Evolutionary conservation across 2,113 vertebrate species (phyloP), one percentile per base, ranked within the genome.

Genomic region (Callocephalon fimbriatum): DNA sequence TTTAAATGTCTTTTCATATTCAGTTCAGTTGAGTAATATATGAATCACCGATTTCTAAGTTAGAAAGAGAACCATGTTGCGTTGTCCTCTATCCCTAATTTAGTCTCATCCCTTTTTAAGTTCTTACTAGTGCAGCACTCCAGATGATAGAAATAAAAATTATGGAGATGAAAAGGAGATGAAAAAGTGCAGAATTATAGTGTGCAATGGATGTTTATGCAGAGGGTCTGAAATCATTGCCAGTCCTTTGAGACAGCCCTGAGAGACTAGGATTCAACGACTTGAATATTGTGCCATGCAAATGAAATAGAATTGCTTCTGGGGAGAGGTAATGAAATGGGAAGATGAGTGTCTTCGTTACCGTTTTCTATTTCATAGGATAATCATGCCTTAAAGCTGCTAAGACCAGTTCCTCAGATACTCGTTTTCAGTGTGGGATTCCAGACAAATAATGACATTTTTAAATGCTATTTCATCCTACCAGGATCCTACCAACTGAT

Each of bases 361-460:
- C 32, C 38, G 78, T 96, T 96, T 96, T 81, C 76, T 88, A 38
- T 94, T 94, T 93, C 87, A 85, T 50, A 81, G 72, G 67, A 86
- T 84, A 93, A 91, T 91, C 65, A 47, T 81, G 88, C 91, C 86
- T 95, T 84, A 66, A 83, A 95, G 93, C 78, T 92, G 45, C 42
- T 74, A 44, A 58, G 48, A 88, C 63, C 63, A 77, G 73, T 42
- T 91, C 53, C 45, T 93, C 59, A 59, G 22, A 42, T 51, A 61
- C 29, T 80, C 77, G 58, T 86, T 83, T 92, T 71, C 11, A 26
- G 53, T 7, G 8, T 42, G 63, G 8, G 18, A 14, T 61, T 88
- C 65, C 88, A 90, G 68, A 72, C 50, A 44, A 78, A 83, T 74
- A 21, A 72, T 17, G 66, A 44, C 44, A 80, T 86, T 84, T 84